Conservation (phyloP, 37 sponge, comb jelly and placozoan genomes). For the Geodia barretti region DNA sequence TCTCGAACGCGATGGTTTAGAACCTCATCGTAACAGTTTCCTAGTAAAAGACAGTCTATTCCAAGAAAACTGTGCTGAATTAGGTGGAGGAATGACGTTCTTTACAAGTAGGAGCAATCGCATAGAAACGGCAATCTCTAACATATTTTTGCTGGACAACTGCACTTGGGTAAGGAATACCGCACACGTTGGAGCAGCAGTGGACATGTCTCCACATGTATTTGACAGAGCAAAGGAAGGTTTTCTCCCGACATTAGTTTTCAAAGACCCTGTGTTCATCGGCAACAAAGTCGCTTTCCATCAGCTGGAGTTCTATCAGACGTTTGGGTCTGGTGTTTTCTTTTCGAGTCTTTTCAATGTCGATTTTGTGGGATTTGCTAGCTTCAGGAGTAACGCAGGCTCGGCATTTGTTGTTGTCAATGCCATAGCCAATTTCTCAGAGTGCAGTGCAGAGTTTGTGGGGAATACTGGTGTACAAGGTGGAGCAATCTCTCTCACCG, state of each 20-base stretch:
- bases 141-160: neutral
- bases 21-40: neutral
- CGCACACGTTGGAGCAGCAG: neutral
- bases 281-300: neutral
- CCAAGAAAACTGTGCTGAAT: neutral
- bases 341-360: slow-evolving; percentile 26
- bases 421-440: slow-evolving; percentile 21
- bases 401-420: slow-evolving; percentile 22
- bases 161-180: neutral
- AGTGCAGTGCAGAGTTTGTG: slow-evolving; percentile 10
- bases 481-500: slow-evolving; percentile 33
- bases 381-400: slow-evolving; percentile 15
- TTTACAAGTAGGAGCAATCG: neutral
- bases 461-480: slow-evolving; percentile 27
- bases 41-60: neutral
- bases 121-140: neutral
- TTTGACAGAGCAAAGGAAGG: slow-evolving; percentile 1
- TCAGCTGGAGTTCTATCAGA: neutral
- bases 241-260: neutral
- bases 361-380: neutral
- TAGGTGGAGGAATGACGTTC: slow-evolving; percentile 10
- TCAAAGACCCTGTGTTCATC: neutral
- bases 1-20: neutral
- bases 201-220: slow-evolving; percentile 9
- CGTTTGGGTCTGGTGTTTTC: neutral